Percentiles rank a stretch among this genome's conserved stretches.
These are phyloP conservation scores for Calliphora vomitoria DNA, from an alignment of 2,888 invertebrate genomes.

Conservation along the genomic window DNA sequence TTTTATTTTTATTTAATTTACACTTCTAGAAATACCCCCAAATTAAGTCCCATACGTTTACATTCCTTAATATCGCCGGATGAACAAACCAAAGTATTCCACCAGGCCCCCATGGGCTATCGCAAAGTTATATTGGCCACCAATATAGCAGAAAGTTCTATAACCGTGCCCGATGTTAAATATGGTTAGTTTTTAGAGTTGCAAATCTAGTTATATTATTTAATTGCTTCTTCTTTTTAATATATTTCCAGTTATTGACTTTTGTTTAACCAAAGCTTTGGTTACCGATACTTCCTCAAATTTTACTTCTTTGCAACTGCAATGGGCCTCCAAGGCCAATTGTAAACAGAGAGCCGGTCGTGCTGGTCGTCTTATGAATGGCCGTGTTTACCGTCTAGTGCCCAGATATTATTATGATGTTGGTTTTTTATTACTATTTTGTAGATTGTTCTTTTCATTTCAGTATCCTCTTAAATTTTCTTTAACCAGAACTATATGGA, in stretches of 20 bases:
- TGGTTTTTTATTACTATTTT: neutral
- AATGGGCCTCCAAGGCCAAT: slow-evolving; percentile 96
- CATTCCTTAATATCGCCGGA: slow-evolving; percentile 92
- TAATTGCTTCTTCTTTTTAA: too few relatives aligned
- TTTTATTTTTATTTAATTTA: neutral
- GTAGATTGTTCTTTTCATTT: neutral
- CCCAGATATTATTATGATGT: slow-evolving; percentile 87
- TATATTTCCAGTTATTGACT: slow-evolving; percentile 92
- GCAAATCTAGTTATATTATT: neutral
- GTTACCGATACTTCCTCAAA: slow-evolving; percentile 91
- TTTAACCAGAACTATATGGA: slow-evolving; percentile 84
- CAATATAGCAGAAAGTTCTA: slow-evolving; percentile 96
- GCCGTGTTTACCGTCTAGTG: slow-evolving; percentile 93
- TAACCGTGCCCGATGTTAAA: slow-evolving; percentile 94
- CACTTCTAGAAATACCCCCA: slow-evolving; percentile 71
- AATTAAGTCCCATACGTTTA: slow-evolving; percentile 83
- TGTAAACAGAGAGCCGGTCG: slow-evolving; percentile 96
- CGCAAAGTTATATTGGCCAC: slow-evolving; percentile 95
- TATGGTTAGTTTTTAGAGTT: slow-evolving; percentile 84
- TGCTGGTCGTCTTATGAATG: slow-evolving; percentile 94
- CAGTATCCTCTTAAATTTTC: neutral
- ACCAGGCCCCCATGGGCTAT: slow-evolving; percentile 78
- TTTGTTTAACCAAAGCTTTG: slow-evolving; percentile 94
- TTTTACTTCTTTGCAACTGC: slow-evolving; percentile 87
- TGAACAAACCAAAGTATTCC: slow-evolving; percentile 89